Base-by-base conservation (phyloP, 2,888 invertebrate species). In the Patella ulyssiponensis region DNA sequence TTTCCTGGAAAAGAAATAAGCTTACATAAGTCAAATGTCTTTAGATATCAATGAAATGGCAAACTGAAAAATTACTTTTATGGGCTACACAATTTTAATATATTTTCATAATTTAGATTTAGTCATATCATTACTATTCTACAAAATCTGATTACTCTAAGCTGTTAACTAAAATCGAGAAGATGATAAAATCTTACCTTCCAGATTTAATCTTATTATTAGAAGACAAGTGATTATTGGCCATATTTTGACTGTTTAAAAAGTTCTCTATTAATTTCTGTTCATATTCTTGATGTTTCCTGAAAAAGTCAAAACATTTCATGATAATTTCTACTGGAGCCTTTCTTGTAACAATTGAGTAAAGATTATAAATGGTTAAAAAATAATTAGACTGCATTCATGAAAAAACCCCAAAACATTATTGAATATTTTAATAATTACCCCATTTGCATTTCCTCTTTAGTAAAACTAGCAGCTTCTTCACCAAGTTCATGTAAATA, bases 391-490 rank as follows among this genome's bases (percentile, higher is more conserved):
- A 44, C 44, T 9, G 44, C 44, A 44, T 33, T 33, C 33, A 33
- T 33, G 33, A 4, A 33, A 33, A 33, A 3, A 33, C 2, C 2
- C 33, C n/a, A n/a, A 27, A 27, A 27, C 33, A 33, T 4, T 33
- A 33, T 44, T 44, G 5, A 44, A 44, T 44, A 44, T 44, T 44
- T 20, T 51, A 23, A 1, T 23, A 80, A 86, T 77, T 85, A 91
- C 90, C 98, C 98, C 90, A 97, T 96, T 93, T 99, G 99, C 99
- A 99, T 99, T 93, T 99, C 98, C 92, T 97, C 97, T 93, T 97
- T 97, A 54, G 97, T 97, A 92, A 97, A 97, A 91, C 96, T 96
- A 84, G 97, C 97, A 90, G 96, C 96, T 84, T 95, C 94, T 92
- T 97, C 97, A 77, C 97, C 99, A 93, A 98, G 94, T 92, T 99